phyloP scores from a whole-genome alignment of 2,113 vertebrate species.

The Bos taurus region ARS-UCD2.0 NC_037357.1:6470501-6471000 shows the following conservation, averaged over 20 bases:
- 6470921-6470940: background rate
- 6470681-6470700: background rate
- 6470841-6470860: background rate
- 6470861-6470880: background rate
- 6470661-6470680: background rate
- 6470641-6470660: background rate
- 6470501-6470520: background rate
- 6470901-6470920: background rate
- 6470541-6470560: background rate
- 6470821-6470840: background rate
- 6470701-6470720: background rate
- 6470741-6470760: background rate
- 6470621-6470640: background rate
- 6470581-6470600: background rate
- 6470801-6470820: background rate
- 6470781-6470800: background rate
- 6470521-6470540: background rate
- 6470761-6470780: background rate
- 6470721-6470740: background rate
- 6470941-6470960: background rate
- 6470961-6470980: background rate
- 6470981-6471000: background rate
- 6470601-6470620: background rate
- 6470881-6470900: background rate
- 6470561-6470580: background rate